These are phyloP conservation scores for Zygothrica quintamaculata DNA, from an alignment of 2,888 invertebrate species.

Conservation along the genomic window DNA sequence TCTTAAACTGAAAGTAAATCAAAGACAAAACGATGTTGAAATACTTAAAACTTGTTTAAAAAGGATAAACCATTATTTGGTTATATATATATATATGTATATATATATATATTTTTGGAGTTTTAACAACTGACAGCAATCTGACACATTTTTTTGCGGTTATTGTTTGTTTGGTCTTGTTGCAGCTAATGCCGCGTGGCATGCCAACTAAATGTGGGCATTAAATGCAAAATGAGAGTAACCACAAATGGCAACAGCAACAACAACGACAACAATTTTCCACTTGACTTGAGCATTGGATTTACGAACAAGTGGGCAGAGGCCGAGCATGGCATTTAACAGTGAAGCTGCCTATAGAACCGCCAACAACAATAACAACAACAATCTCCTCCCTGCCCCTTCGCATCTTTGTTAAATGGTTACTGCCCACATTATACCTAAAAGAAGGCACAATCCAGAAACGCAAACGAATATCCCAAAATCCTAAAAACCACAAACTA, in stretches of 20 bases:
- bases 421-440: constrained; percentile 72
- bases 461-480: constrained; percentile 14
- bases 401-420: constrained; percentile 32
- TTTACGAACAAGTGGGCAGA: constrained; percentile 67
- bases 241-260: constrained; percentile 55
- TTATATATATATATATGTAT: too few species aligned
- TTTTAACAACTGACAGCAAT: too few species aligned
- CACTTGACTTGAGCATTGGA: constrained; percentile 80
- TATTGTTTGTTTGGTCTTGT: constrained; percentile 43
- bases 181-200: constrained; percentile 54
- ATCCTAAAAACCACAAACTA: constrained; percentile 9
- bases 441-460: constrained; percentile 53
- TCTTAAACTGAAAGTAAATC: too few species aligned
- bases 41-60: too few species aligned
- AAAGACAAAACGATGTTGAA: too few species aligned
- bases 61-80: too few species aligned
- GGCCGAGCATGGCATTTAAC: constrained; percentile 60
- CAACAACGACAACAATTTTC: constrained; percentile 72
- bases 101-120: too few species aligned
- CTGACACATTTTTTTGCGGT: constrained; percentile 33
- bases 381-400: too few species aligned
- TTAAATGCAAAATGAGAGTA: constrained; percentile 76
- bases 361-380: too few species aligned
- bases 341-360: constrained; percentile 25
- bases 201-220: constrained; percentile 74